Base-by-base conservation (phyloP, 1,140 invertebrate genomes). In the Drosophila chauvacae region DNA sequence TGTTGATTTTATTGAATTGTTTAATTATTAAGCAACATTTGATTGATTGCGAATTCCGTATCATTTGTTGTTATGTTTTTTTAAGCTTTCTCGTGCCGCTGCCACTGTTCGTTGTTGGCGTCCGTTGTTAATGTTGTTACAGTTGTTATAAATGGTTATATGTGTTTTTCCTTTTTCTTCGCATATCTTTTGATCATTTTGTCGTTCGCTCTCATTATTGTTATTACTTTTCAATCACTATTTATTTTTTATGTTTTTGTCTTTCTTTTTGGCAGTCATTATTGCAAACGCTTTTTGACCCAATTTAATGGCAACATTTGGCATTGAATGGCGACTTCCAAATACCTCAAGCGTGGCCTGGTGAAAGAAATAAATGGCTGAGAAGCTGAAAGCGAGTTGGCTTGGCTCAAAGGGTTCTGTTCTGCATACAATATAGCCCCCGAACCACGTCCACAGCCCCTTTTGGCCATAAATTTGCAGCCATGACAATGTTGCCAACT, bases 11-110 rank as follows among this genome's bases (percentile, higher is more conserved):
- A 83, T 91, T 90, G 80, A 91, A 91, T 91, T 91, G 88, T 85
- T 90, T 79, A 91, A 91, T 91, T 91, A 88, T 91, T 91, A 88
- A 91, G 88, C 88, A 91, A 91, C 82, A 91, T 91, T 90, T 91
- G 88, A 91, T 91, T 91, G 88, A 91, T 91, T 88, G 88, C 90
- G 56, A 91, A 91, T 91, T 91, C 73, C 85, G 69, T 91, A 85
- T 80, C 81, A 75, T 84, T 73, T 81, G 62, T 88, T 81, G 77
- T 81, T 80, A 82, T 87, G 70, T 83, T 88, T 80, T 80, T 79
- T 87, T 87, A 86, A 83, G 85, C 84, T 81, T 90, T 90, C 78
- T 85, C 74, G 75, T 62, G 66, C 60, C 57, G 62, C 70, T 50
- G 56, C 62, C 75, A 60, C 44, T 48, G 47, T 65, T 79, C 50